phyloP scores from a whole-genome alignment of 2,113 vertebrate species.

The Rutilus rutilus region DNA sequence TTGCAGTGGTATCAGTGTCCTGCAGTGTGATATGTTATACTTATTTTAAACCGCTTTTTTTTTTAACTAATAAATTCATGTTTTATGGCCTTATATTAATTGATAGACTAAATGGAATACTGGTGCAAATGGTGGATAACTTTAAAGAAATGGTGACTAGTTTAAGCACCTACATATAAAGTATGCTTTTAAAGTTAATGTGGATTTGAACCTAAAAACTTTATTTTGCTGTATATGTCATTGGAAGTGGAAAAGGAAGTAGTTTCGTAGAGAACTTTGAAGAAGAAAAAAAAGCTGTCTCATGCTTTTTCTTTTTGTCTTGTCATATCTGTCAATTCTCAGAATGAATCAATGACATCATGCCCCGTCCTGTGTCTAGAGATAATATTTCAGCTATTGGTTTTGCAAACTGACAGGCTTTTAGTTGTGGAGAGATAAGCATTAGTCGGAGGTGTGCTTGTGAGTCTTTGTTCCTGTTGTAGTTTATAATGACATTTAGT shows the following conservation, averaged over 20 bases:
- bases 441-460: not conserved
- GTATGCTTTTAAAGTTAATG: not conserved
- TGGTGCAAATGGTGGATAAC: not conserved
- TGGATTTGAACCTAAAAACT: not conserved
- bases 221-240: not conserved
- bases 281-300: not conserved
- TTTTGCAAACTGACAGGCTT: not conserved
- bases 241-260: not conserved
- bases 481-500: slow-evolving; percentile 14
- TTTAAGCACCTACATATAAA: not conserved
- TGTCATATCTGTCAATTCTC: not conserved
- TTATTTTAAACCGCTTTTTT: not conserved
- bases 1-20: too few species aligned
- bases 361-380: not conserved
- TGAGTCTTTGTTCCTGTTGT: slow-evolving; percentile 8
- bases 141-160: not conserved
- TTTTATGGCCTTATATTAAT: not conserved
- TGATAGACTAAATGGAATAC: not conserved
- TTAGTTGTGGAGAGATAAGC: not conserved
- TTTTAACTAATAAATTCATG: not conserved
- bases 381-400: slow-evolving; percentile 15
- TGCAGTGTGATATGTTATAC: not conserved
- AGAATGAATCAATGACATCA: slow-evolving; percentile 31
- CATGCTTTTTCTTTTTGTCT: not conserved
- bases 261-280: not conserved